Conservation (phyloP, 2,113 vertebrate genomes). For the Bubalus kerabau region DNA sequence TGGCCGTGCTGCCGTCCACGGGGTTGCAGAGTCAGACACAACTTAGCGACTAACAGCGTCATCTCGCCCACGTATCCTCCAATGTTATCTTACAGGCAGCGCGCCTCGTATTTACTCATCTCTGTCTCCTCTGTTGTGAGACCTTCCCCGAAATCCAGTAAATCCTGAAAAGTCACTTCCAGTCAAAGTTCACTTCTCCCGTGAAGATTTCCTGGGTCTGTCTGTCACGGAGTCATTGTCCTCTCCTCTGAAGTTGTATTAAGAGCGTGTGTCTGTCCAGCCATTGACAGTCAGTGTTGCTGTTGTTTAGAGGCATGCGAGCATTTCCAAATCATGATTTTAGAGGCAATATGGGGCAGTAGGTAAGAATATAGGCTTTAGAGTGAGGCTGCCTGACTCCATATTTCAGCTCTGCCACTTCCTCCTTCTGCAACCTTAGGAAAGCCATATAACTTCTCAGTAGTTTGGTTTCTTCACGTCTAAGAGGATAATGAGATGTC, state of each 20-base stretch:
- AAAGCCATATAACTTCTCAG: not conserved
- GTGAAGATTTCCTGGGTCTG: not conserved
- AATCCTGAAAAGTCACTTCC: not conserved
- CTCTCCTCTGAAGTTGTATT: not conserved
- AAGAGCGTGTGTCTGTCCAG: not conserved
- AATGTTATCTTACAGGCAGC: not conserved
- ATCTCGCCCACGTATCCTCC: not conserved
- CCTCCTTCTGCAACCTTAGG: not conserved
- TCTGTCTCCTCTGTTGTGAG: not conserved
- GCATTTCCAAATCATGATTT: not conserved
- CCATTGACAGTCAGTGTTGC: not conserved
- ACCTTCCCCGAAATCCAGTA: not conserved
- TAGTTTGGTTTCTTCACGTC: not conserved
- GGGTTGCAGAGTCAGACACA: not conserved
- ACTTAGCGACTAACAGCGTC: not conserved
- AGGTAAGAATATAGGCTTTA: not conserved
- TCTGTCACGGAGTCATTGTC: not conserved
- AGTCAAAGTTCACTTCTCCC: not conserved
- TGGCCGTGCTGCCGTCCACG: fast-evolving
- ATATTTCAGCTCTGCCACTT: not conserved
- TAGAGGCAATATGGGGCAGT: not conserved
- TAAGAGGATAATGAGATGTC: not conserved
- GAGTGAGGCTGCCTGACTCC: not conserved
- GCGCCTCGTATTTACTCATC: not conserved
- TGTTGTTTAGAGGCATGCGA: not conserved